phyloP scores from a whole-genome alignment of 1,140 invertebrate species.

The Leptopilina clavipes region DNA sequence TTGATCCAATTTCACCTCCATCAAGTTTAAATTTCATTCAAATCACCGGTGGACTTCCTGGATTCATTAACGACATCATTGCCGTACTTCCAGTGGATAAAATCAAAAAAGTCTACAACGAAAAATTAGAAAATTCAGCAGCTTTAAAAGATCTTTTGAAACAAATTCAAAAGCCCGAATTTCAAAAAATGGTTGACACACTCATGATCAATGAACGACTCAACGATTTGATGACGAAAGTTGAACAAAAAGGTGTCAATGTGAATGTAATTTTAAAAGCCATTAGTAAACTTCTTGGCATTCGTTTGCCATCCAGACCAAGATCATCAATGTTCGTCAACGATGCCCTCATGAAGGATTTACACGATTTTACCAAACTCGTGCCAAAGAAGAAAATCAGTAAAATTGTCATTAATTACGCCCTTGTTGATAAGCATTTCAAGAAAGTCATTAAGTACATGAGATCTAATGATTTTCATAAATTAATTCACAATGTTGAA shows the following conservation, averaged over 20 bases:
- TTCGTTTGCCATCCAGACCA: conserved; percentile 40
- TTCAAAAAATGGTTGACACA: conserved; percentile 42
- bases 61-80: conserved; percentile 17
- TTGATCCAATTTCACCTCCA: conserved; percentile 33
- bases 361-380: neutral
- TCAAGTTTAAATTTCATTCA: neutral
- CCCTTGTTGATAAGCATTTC: conserved; percentile 45
- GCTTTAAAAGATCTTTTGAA: conserved; percentile 48
- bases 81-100: conserved; percentile 48
- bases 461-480: conserved; percentile 45
- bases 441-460: conserved; percentile 47
- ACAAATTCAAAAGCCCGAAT: conserved; percentile 46
- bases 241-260: conserved; percentile 44
- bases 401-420: neutral
- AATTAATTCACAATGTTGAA: conserved; percentile 44
- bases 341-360: neutral
- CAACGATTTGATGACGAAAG: conserved; percentile 28
- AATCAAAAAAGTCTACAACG: conserved; percentile 48
- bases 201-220: conserved; percentile 13
- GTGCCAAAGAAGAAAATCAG: neutral
- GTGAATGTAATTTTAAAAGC: conserved; percentile 20
- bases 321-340: neutral
- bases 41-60: conserved; percentile 46
- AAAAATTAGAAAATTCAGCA: conserved; percentile 52
- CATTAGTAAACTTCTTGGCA: conserved; percentile 42